Conservation (phyloP, 2,113 vertebrate species). For the Regulus satrapa region DNA sequence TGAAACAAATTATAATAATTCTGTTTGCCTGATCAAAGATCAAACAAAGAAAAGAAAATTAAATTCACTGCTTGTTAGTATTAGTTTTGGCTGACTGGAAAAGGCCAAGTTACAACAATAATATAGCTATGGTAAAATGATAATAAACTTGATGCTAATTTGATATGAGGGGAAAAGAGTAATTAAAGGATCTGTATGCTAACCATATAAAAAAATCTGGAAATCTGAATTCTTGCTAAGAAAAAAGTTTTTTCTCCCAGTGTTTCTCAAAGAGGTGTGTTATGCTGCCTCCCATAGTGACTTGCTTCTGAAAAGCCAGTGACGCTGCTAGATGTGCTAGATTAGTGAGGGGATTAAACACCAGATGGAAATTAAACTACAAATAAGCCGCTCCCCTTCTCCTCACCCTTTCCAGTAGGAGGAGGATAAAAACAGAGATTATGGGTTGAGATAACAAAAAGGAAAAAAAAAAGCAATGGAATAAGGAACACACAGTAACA, state of each 20-base stretch:
- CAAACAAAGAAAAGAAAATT: not conserved
- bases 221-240: not conserved
- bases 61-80: not conserved
- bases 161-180: not conserved
- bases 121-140: not conserved
- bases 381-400: not conserved
- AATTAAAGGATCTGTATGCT: not conserved
- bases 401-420: not conserved
- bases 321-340: not conserved
- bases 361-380: not conserved
- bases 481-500: not conserved
- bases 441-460: not conserved
- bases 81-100: not conserved
- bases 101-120: not conserved
- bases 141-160: not conserved
- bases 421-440: not conserved
- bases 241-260: not conserved
- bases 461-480: not conserved
- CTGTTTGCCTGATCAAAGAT: not conserved
- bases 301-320: not conserved
- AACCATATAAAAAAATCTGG: not conserved
- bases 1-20: not conserved
- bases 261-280: not conserved
- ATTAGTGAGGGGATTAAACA: not conserved
- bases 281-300: not conserved